A percentile compares a stretch with the other conserved stretches of the same genome.
These are phyloP conservation scores for Syrphus vitripennis DNA, from an alignment of 2,888 invertebrate genomes.

Conservation along the genomic window DNA sequence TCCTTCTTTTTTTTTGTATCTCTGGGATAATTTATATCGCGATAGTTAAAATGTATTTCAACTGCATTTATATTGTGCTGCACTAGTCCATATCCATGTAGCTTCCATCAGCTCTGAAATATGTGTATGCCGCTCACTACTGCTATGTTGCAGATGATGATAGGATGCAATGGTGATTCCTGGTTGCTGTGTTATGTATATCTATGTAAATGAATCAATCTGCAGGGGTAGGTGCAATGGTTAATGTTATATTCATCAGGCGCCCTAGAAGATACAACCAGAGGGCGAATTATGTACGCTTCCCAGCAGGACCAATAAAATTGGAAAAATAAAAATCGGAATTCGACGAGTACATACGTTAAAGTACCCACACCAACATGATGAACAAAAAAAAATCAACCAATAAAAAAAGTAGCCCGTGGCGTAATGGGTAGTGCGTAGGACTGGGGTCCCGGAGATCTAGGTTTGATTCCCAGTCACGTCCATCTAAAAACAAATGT, in stretches of 20 bases:
- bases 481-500: too few relatives aligned
- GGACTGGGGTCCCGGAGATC: too few relatives aligned
- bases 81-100: background rate
- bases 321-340: background rate
- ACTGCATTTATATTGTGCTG: slow-evolving; percentile 42
- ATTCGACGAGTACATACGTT: slow-evolving; percentile 30
- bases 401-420: too few relatives aligned
- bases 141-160: slow-evolving; percentile 2
- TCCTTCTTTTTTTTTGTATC: slow-evolving; percentile 24
- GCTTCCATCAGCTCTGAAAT: background rate
- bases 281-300: slow-evolving; percentile 54
- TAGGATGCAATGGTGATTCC: background rate
- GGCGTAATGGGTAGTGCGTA: too few relatives aligned
- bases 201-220: slow-evolving; percentile 54
- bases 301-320: slow-evolving; percentile 13
- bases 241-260: background rate
- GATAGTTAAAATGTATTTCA: slow-evolving; percentile 64
- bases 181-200: slow-evolving; percentile 30
- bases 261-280: background rate
- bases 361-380: background rate
- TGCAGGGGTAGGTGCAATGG: background rate
- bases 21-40: slow-evolving; percentile 64
- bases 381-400: background rate
- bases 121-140: background rate
- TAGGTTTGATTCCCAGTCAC: too few relatives aligned